Evolutionary conservation across 2,797 vertebrate genomes (phyloP).

Genomic region (Sebastes reedi): DNA sequence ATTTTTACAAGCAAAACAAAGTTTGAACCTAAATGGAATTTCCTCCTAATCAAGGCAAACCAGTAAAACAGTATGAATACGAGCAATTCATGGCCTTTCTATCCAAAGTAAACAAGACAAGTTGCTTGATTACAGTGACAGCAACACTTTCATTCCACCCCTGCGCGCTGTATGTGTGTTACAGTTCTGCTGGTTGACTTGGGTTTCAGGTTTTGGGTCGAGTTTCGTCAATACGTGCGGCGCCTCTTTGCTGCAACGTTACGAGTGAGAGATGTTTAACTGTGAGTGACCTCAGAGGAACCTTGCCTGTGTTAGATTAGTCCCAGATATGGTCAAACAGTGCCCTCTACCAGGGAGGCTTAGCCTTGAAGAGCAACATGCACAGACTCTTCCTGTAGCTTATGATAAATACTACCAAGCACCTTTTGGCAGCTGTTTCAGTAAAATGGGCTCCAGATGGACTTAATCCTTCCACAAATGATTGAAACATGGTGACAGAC

Average conservation of each 20-base stretch:
- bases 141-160: background rate
- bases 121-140: background rate
- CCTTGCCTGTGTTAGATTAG: background rate
- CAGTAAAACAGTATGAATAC: background rate
- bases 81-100: background rate
- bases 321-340: slow-evolving; percentile 28
- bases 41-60: background rate
- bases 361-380: background rate
- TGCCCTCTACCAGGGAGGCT: slow-evolving; percentile 36
- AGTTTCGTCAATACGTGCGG: background rate
- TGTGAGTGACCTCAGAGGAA: slow-evolving; percentile 31
- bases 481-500: slow-evolving; percentile 40
- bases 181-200: background rate
- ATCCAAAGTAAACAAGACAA: background rate
- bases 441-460: slow-evolving; percentile 66
- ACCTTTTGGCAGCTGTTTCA: slow-evolving; percentile 49
- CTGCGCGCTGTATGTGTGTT: background rate
- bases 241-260: background rate
- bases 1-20: slow-evolving; percentile 27
- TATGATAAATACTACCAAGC: slow-evolving; percentile 34
- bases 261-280: background rate
- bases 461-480: slow-evolving; percentile 14
- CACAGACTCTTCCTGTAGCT: background rate
- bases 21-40: slow-evolving; percentile 12
- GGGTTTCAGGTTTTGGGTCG: background rate